Percentiles rank a stretch among this genome's conserved stretches.
Conservation (phyloP, 2,113 vertebrate species). For the Lichenostomus cassidix region DNA sequence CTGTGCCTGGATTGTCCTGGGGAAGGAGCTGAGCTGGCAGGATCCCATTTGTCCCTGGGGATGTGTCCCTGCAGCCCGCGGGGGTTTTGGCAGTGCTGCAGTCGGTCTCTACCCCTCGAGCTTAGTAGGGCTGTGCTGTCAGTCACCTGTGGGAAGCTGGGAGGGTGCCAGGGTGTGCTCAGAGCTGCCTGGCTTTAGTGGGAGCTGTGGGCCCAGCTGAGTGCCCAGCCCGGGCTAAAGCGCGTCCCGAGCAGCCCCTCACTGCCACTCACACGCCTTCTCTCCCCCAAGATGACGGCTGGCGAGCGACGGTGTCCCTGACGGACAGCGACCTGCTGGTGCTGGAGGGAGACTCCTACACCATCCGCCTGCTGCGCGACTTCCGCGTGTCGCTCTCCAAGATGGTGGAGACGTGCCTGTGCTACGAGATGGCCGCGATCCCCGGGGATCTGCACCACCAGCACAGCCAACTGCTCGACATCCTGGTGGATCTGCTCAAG, state of each 20-base stretch:
- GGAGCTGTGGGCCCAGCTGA: fast-evolving
- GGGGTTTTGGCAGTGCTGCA: not conserved
- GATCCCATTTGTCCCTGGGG: not conserved
- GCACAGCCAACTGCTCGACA: constrained; percentile 83
- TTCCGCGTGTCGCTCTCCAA: constrained; percentile 87
- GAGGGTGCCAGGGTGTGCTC: not conserved
- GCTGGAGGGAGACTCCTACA: constrained; percentile 80
- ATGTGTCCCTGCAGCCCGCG: fast-evolving
- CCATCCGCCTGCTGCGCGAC: constrained; percentile 86
- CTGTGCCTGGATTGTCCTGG: not conserved
- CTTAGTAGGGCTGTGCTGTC: fast-evolving
- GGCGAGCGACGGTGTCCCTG: constrained; percentile 83
- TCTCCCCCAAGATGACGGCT: constrained; percentile 74
- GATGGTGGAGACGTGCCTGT: constrained; percentile 89
- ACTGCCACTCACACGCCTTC: not conserved
- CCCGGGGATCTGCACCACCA: constrained; percentile 74
- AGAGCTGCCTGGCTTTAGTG: not conserved
- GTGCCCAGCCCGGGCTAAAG: fast-evolving
- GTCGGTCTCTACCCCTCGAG: fast-evolving
- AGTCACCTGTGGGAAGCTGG: not conserved
- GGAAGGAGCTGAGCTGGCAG: not conserved
- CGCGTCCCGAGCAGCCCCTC: fast-evolving
- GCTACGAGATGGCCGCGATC: constrained; percentile 69
- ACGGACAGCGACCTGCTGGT: constrained; percentile 82
- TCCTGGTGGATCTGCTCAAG: constrained; percentile 88